phyloP scores from a whole-genome alignment of 92 coral and sea anemone genomes.

The Plumapathes pennacea region DNA sequence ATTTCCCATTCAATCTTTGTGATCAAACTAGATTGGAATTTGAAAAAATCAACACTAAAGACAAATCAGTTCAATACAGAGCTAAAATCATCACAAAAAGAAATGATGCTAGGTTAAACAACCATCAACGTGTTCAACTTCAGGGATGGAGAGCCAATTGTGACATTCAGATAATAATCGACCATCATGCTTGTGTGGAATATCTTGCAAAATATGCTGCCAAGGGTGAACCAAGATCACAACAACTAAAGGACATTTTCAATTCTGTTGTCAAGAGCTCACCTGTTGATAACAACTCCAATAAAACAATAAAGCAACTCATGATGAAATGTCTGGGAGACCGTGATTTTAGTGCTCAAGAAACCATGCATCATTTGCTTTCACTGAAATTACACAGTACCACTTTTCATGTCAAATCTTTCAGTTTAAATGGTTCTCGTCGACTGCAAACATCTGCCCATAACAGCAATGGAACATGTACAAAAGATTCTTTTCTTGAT shows the following conservation, averaged over 20 bases:
- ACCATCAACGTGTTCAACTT: slow-evolving; percentile 45
- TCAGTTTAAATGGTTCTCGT: slow-evolving; percentile 50
- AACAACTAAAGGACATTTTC: slow-evolving; percentile 13
- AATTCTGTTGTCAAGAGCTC: slow-evolving; percentile 15
- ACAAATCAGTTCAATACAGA: slow-evolving; percentile 37
- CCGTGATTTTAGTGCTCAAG: slow-evolving; percentile 15
- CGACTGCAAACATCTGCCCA: slow-evolving; percentile 5
- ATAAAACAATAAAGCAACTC: slow-evolving; percentile 16
- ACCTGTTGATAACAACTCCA: neutral
- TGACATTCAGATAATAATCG: slow-evolving; percentile 36
- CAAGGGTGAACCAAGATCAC: slow-evolving; percentile 48
- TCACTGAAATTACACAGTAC: slow-evolving; percentile 46
- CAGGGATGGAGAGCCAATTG: slow-evolving; percentile 57
- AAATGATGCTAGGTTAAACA: slow-evolving; percentile 51
- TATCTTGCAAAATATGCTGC: slow-evolving; percentile 64
- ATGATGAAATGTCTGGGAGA: slow-evolving; percentile 22
- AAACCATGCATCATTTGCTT: slow-evolving; percentile 21
- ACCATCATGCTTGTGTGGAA: slow-evolving; percentile 40
- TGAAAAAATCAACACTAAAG: slow-evolving; percentile 40
- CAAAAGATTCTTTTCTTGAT: slow-evolving; percentile 34
- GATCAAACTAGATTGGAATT: slow-evolving; percentile 33
- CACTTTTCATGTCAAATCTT: slow-evolving; percentile 13
- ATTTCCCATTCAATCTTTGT: slow-evolving; percentile 25
- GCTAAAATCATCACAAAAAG: slow-evolving; percentile 47
- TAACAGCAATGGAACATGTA: slow-evolving; percentile 7